Evolutionary conservation across 2,797 vertebrate genomes (phyloP).

Genomic region (Platalea minor): DNA sequence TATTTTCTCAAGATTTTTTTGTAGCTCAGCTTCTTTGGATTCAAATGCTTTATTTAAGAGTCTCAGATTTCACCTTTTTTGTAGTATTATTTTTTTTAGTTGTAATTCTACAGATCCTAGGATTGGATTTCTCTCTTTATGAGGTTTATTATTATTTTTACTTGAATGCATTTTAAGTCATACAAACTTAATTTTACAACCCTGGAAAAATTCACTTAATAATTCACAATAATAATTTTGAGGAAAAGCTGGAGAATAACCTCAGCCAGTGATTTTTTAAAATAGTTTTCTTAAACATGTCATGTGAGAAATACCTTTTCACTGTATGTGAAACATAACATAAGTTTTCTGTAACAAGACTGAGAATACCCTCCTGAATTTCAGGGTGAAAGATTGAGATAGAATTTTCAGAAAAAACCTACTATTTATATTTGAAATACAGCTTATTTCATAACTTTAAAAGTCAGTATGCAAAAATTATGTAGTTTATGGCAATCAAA

Average conservation of each 20-base stretch:
- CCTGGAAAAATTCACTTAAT: not conserved
- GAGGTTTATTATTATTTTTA: not conserved
- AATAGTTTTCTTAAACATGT: not conserved
- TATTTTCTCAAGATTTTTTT: not conserved
- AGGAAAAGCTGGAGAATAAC: not conserved
- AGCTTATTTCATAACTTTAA: not conserved
- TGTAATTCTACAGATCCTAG: not conserved
- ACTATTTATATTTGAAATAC: not conserved
- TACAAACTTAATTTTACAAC: not conserved
- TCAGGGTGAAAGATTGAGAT: not conserved
- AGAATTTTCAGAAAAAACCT: not conserved
- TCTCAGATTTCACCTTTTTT: not conserved
- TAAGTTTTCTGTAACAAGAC: not conserved
- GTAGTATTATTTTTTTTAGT: rapidly evolving
- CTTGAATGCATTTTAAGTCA: not conserved
- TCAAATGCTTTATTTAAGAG: not conserved
- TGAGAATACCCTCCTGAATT: not conserved
- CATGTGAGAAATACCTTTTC: not conserved
- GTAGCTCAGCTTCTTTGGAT: not conserved
- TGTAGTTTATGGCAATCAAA: not conserved
- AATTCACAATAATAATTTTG: not conserved
- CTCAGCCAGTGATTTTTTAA: not conserved
- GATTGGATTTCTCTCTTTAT: not conserved
- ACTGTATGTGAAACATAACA: not conserved
- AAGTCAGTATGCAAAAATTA: not conserved